Conservation (phyloP, 2,113 vertebrate species). For the Hemichromis elongatus region DNA sequence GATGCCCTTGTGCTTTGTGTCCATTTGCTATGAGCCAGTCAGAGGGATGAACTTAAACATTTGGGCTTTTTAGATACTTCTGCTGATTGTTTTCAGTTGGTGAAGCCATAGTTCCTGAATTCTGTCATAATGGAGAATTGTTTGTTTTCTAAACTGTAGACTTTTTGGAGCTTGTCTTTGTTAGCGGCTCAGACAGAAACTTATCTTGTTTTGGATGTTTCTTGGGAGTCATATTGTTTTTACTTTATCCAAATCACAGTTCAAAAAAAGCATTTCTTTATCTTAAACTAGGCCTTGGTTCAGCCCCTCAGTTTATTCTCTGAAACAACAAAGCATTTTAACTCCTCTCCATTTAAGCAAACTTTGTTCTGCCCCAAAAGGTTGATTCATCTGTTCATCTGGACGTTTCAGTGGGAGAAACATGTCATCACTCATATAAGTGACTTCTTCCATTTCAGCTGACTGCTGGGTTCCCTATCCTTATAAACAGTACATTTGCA, state of each 20-base stretch:
- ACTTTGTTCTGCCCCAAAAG: not conserved
- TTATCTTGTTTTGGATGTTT: not conserved
- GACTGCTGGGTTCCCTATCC: not conserved
- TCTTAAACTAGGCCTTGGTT: not conserved
- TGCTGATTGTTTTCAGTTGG: not conserved
- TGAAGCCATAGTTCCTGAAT: not conserved
- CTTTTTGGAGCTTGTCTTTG: not conserved
- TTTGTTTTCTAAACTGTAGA: not conserved
- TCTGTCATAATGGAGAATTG: not conserved
- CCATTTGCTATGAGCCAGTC: not conserved
- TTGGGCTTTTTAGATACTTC: not conserved
- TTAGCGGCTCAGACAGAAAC: rapidly evolving
- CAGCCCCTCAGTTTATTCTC: not conserved
- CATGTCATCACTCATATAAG: not conserved
- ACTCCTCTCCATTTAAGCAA: not conserved
- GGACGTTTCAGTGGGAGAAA: rapidly evolving
- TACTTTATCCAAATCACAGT: not conserved
- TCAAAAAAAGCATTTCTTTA: not conserved
- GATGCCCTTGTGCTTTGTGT: not conserved
- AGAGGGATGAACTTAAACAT: not conserved
- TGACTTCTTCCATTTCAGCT: not conserved
- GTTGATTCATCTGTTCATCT: not conserved
- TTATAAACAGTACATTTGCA: not conserved
- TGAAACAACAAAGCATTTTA: not conserved
- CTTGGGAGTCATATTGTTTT: not conserved